These are phyloP conservation scores for Heliconius melpomene DNA, from an alignment of 1,140 invertebrate species.

Conservation along the genomic window DNA sequence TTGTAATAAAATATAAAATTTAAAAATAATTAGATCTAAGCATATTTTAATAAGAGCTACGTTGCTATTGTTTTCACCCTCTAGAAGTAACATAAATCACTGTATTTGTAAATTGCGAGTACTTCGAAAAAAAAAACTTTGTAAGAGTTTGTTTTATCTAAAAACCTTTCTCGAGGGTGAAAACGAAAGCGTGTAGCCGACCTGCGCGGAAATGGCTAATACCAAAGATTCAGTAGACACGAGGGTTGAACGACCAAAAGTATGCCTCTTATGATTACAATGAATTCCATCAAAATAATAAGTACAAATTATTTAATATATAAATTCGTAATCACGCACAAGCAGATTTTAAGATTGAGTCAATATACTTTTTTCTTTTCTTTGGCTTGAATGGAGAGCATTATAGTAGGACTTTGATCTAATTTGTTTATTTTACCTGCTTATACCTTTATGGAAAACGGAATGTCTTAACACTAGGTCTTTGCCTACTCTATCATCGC, in stretches of 20 bases:
- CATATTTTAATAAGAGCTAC: constrained; percentile 2
- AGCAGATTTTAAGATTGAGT: constrained; percentile 11
- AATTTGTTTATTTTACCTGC: not conserved
- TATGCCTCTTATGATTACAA: constrained; percentile 64
- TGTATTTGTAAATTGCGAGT: not conserved
- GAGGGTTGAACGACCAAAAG: constrained; percentile 74
- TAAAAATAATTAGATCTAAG: constrained; percentile 15
- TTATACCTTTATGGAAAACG: no score
- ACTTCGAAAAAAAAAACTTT: no score
- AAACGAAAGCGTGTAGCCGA: constrained; percentile 15
- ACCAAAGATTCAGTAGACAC: constrained; percentile 54
- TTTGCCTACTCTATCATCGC: no score
- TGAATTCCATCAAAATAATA: constrained; percentile 5
- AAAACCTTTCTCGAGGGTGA: not conserved
- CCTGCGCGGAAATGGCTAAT: constrained; percentile 17
- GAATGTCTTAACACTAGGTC: no score
- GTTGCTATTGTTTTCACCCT: not conserved
- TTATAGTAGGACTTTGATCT: not conserved
- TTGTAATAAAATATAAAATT: constrained; percentile 16
- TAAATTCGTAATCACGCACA: constrained; percentile 23
- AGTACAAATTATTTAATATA: not conserved
- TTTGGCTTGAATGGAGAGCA: not conserved
- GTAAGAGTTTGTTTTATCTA: no score
- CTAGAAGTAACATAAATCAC: not conserved
- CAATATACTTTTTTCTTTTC: not conserved